phyloP scores from a whole-genome alignment of 2,113 vertebrate genomes.

The Triplophysa rosa region DNA sequence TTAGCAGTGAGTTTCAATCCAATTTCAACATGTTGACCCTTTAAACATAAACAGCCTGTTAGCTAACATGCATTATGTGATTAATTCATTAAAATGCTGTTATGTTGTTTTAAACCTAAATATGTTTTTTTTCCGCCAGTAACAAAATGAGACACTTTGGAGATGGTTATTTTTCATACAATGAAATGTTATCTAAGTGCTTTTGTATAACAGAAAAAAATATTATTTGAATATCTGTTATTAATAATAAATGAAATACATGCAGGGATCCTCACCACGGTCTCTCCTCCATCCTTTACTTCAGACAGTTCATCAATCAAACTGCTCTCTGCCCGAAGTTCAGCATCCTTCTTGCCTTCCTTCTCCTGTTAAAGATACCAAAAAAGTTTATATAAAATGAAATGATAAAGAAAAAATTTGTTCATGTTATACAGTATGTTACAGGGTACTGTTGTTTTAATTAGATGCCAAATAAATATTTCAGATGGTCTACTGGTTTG shows the following conservation, averaged over 20 bases:
- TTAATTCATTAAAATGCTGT: too few relatives aligned
- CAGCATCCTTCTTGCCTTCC: slow-evolving; percentile 64
- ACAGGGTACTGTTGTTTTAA: too few relatives aligned
- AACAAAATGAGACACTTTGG: too few relatives aligned
- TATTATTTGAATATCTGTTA: too few relatives aligned
- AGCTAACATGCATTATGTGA: not conserved
- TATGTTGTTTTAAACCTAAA: too few relatives aligned
- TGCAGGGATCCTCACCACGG: slow-evolving; percentile 54
- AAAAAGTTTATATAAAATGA: not conserved
- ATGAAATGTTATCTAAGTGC: too few relatives aligned
- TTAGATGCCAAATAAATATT: not conserved
- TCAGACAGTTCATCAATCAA: slow-evolving; percentile 60
- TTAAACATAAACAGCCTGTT: not conserved
- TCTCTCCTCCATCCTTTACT: slow-evolving; percentile 39
- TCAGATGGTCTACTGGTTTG: not conserved
- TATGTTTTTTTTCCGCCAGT: too few relatives aligned
- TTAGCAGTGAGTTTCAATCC: slow-evolving; percentile 61
- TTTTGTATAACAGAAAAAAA: too few relatives aligned
- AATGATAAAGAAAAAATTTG: too few relatives aligned
- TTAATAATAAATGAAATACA: not conserved
- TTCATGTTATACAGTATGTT: too few relatives aligned
- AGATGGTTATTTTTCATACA: too few relatives aligned
- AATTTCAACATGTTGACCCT: slow-evolving; percentile 67
- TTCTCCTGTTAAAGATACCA: slow-evolving; percentile 61
- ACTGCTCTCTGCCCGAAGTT: slow-evolving; percentile 61